Base-by-base conservation (phyloP, 2,888 invertebrate species). In the Napeogenes inachia region DNA sequence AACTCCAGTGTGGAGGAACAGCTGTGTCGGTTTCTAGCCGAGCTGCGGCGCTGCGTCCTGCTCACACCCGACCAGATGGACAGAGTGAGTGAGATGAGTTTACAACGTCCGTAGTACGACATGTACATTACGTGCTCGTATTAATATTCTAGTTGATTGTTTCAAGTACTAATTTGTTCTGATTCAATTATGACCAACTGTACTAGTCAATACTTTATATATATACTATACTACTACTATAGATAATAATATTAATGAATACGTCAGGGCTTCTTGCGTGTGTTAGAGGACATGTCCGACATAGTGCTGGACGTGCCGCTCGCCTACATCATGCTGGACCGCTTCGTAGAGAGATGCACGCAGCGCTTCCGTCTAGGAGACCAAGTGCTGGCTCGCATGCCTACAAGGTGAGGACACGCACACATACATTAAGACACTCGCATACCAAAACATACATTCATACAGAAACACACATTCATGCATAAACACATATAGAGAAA, bases 281-380 rank as follows among this genome's bases (percentile, higher is more conserved):
- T 98, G 54, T 94, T 94, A 76, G 96, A 97, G 73, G 96, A 97
- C 82, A 94, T 98, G 93, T 93, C 94, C 1, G 98, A 98, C 82
- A 97, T 98, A 76, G 95, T 95, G 67, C 91, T 97, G 84, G 98
- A 98, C 85, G 97, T 98, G 72, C 98, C 98, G 59, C 92, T 96
- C 71, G 98, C 98, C 6, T 96, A 97, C 82, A 94, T 94, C 54
- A 94, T 97, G 82, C 91, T 98, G 80, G 97, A 98, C 82, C 92
- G 96, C 68, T 96, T 97, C 87, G 94, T 96, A 70, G 95, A 94
- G 77, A 93, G 94, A 66, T 96, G 97, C 84, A 82, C 84, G 81
- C 91, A 91, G 71, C 92, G 93, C 77, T 94, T 94, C 71, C 92
- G 96, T 66, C 91, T 98, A 67, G 93, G 94, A 21, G 94, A 95